These are phyloP conservation scores for Felis chaus DNA, from an alignment of 2,113 vertebrate genomes.

Conservation along the genomic window DNA sequence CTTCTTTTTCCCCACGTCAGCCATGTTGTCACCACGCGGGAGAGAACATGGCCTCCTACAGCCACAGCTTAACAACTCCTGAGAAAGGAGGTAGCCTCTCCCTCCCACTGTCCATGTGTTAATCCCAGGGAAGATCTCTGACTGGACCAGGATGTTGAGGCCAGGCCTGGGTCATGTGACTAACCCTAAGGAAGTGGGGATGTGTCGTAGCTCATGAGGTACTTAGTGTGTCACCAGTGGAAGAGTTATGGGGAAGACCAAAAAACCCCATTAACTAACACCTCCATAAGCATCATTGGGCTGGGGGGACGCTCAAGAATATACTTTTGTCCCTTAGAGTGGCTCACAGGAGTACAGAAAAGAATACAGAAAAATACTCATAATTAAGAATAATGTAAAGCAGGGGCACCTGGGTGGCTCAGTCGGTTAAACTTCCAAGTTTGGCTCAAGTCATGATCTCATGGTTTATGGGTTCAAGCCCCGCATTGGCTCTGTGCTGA, in stretches of 20 bases:
- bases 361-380: background rate
- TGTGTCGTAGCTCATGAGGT: background rate
- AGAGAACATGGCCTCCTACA: background rate
- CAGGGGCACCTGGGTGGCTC: background rate
- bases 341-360: background rate
- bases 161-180: background rate
- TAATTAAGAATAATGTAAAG: background rate
- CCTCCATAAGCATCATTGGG: background rate
- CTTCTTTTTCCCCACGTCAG: background rate
- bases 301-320: background rate
- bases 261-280: background rate
- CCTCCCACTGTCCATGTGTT: background rate
- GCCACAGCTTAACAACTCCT: background rate
- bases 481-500: rapidly evolving
- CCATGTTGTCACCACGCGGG: background rate
- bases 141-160: background rate
- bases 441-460: background rate
- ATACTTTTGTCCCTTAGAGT: background rate
- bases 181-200: background rate
- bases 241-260: background rate
- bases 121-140: background rate
- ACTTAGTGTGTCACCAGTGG: background rate
- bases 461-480: background rate
- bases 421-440: rapidly evolving
- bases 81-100: background rate